Conservation (phyloP, 2,113 vertebrate species). For the Rynchops niger region DNA sequence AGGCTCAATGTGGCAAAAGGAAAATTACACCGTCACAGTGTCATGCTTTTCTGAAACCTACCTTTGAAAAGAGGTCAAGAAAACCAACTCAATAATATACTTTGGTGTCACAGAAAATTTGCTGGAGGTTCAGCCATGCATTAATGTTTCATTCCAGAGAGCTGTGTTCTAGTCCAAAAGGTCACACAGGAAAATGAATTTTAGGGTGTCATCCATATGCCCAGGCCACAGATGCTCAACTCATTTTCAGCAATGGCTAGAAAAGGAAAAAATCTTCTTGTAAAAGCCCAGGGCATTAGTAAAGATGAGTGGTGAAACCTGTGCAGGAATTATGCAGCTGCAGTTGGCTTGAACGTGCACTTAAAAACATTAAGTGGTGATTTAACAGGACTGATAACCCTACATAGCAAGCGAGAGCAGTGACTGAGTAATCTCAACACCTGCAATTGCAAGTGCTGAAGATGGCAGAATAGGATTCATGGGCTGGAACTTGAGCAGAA, state of each 20-base stretch:
- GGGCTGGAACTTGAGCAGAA: not conserved
- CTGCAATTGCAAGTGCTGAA: not conserved
- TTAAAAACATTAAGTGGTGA: not conserved
- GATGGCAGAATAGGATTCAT: not conserved
- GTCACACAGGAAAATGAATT: not conserved
- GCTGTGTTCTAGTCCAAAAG: not conserved
- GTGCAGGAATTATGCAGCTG: not conserved
- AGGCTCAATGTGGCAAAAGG: not conserved
- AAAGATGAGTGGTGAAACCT: not conserved
- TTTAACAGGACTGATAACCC: not conserved
- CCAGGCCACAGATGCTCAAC: not conserved
- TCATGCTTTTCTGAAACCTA: constrained; percentile 2
- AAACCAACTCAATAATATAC: not conserved
- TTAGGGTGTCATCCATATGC: not conserved
- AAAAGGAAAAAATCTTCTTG: not conserved
- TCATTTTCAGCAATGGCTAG: not conserved
- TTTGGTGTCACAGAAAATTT: not conserved
- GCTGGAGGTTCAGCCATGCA: not conserved
- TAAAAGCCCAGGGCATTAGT: not conserved
- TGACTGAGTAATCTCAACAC: not conserved
- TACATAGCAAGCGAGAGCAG: not conserved
- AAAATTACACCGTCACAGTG: not conserved
- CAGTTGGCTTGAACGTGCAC: not conserved
- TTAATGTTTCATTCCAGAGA: not conserved
- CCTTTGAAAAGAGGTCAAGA: constrained; percentile 23